Conservation (phyloP, 2,113 vertebrate genomes). For the Grus americana region DNA sequence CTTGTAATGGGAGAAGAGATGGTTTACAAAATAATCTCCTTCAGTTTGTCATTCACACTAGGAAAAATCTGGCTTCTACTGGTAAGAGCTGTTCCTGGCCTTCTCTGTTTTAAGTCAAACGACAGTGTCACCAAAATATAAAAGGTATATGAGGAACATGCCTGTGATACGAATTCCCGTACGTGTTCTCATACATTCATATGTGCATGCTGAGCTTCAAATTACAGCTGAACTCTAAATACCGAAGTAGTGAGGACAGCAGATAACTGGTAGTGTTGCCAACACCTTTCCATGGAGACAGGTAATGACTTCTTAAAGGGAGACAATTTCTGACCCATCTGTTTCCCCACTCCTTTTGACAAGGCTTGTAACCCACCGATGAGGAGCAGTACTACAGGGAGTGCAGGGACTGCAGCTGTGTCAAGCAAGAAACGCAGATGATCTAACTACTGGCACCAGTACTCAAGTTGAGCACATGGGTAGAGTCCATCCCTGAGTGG, state of each 20-base stretch:
- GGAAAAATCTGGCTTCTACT: not conserved
- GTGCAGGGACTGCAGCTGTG: not conserved
- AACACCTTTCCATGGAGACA: not conserved
- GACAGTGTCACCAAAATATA: not conserved
- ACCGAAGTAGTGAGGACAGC: not conserved
- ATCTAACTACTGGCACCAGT: not conserved
- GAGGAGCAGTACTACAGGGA: not conserved
- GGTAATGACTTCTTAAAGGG: not conserved
- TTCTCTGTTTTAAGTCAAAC: not conserved
- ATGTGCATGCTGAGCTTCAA: not conserved
- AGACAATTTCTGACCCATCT: not conserved
- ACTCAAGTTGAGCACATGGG: accelerated
- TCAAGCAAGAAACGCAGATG: not conserved
- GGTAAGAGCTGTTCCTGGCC: not conserved
- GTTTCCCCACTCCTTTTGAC: not conserved
- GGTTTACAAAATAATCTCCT: not conserved
- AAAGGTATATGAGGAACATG: not conserved
- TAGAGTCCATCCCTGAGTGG: not conserved
- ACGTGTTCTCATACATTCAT: not conserved
- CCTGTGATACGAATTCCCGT: not conserved
- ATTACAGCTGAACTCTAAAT: not conserved
- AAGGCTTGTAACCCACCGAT: not conserved
- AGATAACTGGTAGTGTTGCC: not conserved
- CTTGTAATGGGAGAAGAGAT: not conserved
- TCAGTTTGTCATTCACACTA: not conserved